A percentile compares a stretch with the other conserved stretches of the same genome.
These are phyloP conservation scores for Xanthorhoe spadicearia DNA, from an alignment of 2,888 invertebrate species.

Conservation along the genomic window DNA sequence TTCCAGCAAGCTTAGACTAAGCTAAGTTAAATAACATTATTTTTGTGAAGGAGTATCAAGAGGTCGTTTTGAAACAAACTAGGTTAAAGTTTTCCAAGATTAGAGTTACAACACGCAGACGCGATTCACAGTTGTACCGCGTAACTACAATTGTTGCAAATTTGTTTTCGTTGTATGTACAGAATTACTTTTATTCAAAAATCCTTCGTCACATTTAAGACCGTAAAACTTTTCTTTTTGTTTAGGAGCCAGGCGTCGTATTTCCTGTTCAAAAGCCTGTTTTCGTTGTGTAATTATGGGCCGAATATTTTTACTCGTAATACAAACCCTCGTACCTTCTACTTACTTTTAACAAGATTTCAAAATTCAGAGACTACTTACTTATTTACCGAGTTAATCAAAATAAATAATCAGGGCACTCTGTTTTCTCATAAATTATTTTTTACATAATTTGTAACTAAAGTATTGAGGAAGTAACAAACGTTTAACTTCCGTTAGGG, in stretches of 20 bases:
- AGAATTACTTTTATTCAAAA: conserved; percentile 53
- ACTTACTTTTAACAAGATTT: conserved; percentile 35
- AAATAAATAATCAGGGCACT: conserved; percentile 20
- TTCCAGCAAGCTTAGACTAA: conserved; percentile 20
- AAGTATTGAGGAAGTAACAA: not conserved
- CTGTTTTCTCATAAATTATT: conserved; percentile 1
- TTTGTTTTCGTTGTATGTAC: conserved; percentile 66
- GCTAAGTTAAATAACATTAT: conserved; percentile 29
- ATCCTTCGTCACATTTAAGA: conserved; percentile 58
- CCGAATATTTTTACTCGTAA: conserved; percentile 38
- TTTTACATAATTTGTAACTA: not conserved
- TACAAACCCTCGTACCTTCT: conserved; percentile 33
- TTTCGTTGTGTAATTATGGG: conserved; percentile 43
- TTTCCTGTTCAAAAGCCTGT: conserved; percentile 53
- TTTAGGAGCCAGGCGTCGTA: conserved; percentile 47
- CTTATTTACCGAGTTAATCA: conserved; percentile 23
- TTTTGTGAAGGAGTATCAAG: conserved; percentile 49
- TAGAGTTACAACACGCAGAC: conserved; percentile 64
- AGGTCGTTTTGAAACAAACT: conserved; percentile 56
- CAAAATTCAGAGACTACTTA: conserved; percentile 25
- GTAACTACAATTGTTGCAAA: conserved; percentile 58
- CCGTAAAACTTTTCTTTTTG: conserved; percentile 54
- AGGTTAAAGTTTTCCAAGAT: conserved; percentile 68
- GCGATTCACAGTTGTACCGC: conserved; percentile 48
- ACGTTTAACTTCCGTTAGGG: not conserved